Evolutionary conservation across 2,888 invertebrate genomes (phyloP).

Genomic region (Mesorhabditis spiculigera): DNA sequence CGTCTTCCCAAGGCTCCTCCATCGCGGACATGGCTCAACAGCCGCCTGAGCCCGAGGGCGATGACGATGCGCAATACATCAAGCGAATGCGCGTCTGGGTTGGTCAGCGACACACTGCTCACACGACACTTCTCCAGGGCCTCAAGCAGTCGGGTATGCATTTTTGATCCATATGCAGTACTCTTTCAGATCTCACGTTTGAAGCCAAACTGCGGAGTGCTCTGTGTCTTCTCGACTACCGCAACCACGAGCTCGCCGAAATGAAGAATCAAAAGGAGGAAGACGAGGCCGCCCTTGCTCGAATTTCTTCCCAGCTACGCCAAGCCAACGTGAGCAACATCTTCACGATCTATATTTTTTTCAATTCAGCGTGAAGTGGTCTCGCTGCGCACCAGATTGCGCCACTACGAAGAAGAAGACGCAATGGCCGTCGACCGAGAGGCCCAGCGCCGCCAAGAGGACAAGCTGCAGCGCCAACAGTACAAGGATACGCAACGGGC

Average conservation of each 20-base stretch:
- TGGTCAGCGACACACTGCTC: not conserved
- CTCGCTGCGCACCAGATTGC: slow-evolving; percentile 30
- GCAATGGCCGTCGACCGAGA: slow-evolving; percentile 21
- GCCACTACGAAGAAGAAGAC: slow-evolving; percentile 34
- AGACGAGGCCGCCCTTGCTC: slow-evolving; percentile 10
- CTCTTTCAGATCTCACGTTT: slow-evolving; percentile 6
- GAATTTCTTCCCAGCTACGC: slow-evolving; percentile 10
- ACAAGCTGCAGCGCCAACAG: slow-evolving; percentile 10
- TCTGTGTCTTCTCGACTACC: slow-evolving; percentile 21
- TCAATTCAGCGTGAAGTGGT: slow-evolving; percentile 34
- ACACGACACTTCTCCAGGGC: not conserved
- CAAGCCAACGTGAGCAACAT: slow-evolving; percentile 11
- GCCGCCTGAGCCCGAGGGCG: not conserved
- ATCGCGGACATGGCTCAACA: not conserved
- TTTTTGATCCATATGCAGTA: not conserved
- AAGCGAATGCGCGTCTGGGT: not conserved
- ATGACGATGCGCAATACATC: not conserved
- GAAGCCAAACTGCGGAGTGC: slow-evolving; percentile 15
- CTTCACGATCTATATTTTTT: slow-evolving; percentile 6
- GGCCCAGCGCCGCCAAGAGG: slow-evolving; percentile 11
- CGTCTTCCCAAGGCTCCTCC: not conserved
- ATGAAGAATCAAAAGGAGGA: slow-evolving; percentile 24
- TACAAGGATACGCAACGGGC: slow-evolving; percentile 8
- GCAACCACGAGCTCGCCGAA: slow-evolving; percentile 19
- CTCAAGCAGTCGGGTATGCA: not conserved